Evolutionary conservation across 2,113 vertebrate species (phyloP).

Genomic region (Platanista minor): DNA sequence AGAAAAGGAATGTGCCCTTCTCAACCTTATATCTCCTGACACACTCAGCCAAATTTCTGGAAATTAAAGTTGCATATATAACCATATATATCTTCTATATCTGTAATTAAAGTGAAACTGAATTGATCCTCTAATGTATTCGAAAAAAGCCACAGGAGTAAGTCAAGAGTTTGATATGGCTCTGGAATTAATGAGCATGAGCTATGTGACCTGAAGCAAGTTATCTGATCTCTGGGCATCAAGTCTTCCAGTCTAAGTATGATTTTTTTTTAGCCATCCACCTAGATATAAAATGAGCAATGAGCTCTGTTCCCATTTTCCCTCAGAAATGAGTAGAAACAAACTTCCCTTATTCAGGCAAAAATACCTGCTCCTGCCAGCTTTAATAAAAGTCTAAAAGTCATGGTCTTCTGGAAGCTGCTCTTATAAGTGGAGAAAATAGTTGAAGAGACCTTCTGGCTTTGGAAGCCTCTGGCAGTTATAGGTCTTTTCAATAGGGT

Average conservation of each 20-base stretch:
- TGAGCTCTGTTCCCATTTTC: background rate
- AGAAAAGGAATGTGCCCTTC: background rate
- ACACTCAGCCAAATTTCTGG: background rate
- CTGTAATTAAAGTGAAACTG: background rate
- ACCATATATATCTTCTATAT: background rate
- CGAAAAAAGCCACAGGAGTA: background rate
- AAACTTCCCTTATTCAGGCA: background rate
- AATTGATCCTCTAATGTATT: background rate
- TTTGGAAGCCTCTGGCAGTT: background rate
- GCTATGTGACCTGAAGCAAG: background rate
- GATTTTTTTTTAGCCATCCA: background rate
- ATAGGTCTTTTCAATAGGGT: background rate
- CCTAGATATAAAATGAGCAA: conserved; percentile 10
- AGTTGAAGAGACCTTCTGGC: background rate
- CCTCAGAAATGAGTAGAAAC: conserved; percentile 1
- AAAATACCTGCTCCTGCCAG: background rate
- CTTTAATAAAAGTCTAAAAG: background rate
- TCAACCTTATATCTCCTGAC: background rate
- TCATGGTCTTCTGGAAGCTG: background rate
- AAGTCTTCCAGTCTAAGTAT: background rate
- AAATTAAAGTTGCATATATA: conserved; percentile 5
- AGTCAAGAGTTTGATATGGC: background rate
- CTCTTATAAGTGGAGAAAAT: background rate
- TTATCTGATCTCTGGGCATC: background rate
- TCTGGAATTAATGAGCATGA: conserved; percentile 12